These are phyloP conservation scores for Mythimna albipuncta DNA, from an alignment of 2,888 invertebrate species.

Conservation along the genomic window DNA sequence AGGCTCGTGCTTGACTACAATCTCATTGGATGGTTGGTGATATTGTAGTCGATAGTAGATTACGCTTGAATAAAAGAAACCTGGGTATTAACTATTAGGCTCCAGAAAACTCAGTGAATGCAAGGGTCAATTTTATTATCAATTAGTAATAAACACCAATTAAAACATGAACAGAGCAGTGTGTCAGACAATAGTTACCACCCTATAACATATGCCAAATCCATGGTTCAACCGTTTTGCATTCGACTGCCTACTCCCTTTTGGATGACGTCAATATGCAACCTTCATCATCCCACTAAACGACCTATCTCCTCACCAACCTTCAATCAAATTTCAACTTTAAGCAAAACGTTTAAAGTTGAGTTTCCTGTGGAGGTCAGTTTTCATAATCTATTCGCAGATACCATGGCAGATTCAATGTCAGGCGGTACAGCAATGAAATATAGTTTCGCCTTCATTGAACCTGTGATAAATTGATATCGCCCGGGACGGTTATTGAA, in stretches of 20 bases:
- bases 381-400: conserved; percentile 71
- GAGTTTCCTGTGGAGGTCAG: conserved; percentile 25
- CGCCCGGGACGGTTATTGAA: conserved; percentile 86
- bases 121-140: too few relatives aligned
- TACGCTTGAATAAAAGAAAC: too few relatives aligned
- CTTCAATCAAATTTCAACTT: conserved; percentile 36
- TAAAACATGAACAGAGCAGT: conserved; percentile 61
- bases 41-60: too few relatives aligned
- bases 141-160: not conserved
- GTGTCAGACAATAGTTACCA: conserved; percentile 81
- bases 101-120: not conserved
- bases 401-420: conserved; percentile 77
- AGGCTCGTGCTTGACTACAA: too few relatives aligned
- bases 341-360: conserved; percentile 4
- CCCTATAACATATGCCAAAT: conserved; percentile 90
- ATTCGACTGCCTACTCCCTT: conserved; percentile 88
- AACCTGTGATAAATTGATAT: conserved; percentile 89
- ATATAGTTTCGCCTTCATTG: conserved; percentile 90
- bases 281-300: conserved; percentile 67
- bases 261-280: conserved; percentile 90
- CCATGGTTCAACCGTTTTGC: conserved; percentile 90
- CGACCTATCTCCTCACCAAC: conserved; percentile 55
- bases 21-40: too few relatives aligned
- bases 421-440: conserved; percentile 86
- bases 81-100: too few relatives aligned